A percentile compares a stretch with the other conserved stretches of the same genome.
phyloP scores from a whole-genome alignment of 2,797 vertebrate genomes.

The Lacerta agilis region DNA sequence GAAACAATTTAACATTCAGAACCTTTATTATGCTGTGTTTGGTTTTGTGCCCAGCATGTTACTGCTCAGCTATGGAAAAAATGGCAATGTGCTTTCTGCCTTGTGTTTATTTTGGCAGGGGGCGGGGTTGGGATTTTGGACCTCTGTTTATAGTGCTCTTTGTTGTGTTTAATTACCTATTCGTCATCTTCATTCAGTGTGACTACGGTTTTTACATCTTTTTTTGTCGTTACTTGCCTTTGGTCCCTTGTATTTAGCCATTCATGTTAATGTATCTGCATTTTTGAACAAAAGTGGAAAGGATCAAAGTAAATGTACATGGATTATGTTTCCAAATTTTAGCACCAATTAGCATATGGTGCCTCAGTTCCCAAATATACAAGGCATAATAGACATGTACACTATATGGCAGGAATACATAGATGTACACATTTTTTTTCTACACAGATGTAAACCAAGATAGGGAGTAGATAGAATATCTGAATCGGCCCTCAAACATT shows the following conservation, averaged over 20 bases:
- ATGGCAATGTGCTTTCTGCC: constrained; percentile 24
- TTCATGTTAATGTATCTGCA: constrained; percentile 26
- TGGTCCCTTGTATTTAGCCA: constrained; percentile 53
- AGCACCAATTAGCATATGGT: background rate
- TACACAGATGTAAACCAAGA: background rate
- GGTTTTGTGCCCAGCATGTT: constrained; percentile 21
- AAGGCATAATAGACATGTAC: background rate
- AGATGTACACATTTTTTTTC: background rate
- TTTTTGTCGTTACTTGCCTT: constrained; percentile 53
- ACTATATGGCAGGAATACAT: background rate
- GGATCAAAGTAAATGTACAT: background rate
- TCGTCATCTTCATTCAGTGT: constrained; percentile 50
- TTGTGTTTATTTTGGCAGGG: constrained; percentile 61
- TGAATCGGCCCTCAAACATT: background rate
- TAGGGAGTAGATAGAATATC: background rate
- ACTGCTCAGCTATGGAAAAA: constrained; percentile 55
- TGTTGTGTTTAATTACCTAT: constrained; percentile 58
- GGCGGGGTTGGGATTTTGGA: constrained; percentile 27
- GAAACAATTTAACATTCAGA: constrained; percentile 5
- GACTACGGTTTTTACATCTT: constrained; percentile 56
- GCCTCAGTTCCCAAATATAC: background rate
- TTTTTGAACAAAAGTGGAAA: constrained; percentile 28
- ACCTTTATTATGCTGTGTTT: constrained; percentile 39
- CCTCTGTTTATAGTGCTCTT: constrained; percentile 42
- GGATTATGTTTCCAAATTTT: background rate